Percentiles rank a stretch among this genome's conserved stretches.
Evolutionary conservation across 2,888 invertebrate species (phyloP).

Genomic region (Subacronicta megacephala): DNA sequence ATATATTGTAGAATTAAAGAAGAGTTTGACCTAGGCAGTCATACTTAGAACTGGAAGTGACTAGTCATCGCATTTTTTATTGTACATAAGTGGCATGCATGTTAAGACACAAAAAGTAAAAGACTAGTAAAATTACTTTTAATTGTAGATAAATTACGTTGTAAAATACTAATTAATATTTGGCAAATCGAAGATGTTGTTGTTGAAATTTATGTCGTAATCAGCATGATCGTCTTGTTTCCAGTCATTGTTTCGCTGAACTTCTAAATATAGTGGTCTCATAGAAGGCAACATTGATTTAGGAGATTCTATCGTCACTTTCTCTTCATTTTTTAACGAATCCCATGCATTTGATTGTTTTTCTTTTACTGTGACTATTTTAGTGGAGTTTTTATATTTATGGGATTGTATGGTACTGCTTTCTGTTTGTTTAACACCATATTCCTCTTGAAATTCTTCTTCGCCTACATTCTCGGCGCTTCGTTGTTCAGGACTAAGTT

Average conservation of each 20-base stretch:
- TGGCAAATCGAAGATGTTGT: conserved; percentile 60
- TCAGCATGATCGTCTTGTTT: conserved; percentile 66
- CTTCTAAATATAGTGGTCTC: conserved; percentile 72
- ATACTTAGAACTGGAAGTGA: no score
- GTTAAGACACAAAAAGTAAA: background rate
- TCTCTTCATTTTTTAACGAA: conserved; percentile 45
- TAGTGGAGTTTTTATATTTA: conserved; percentile 27
- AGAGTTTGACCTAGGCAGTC: no score
- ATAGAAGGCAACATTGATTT: conserved; percentile 67
- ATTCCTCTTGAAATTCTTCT: conserved; percentile 60
- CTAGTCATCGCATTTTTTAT: no score
- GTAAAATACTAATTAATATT: conserved; percentile 19
- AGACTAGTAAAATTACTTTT: conserved; percentile 5
- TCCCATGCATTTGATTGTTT: conserved; percentile 37
- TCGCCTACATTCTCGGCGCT: conserved; percentile 28
- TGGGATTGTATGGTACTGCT: conserved; percentile 11
- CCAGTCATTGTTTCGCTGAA: conserved; percentile 66
- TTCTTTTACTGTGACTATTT: background rate
- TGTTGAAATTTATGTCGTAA: conserved; percentile 62
- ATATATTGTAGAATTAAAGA: no score
- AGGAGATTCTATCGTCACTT: conserved; percentile 14
- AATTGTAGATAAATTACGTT: background rate
- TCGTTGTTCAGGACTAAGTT: conserved; percentile 4
- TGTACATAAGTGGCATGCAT: no score
- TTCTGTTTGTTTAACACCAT: conserved; percentile 40